These are phyloP conservation scores for Microtus agrestis DNA, from an alignment of 2,797 vertebrate genomes.

Conservation along the genomic window DNA sequence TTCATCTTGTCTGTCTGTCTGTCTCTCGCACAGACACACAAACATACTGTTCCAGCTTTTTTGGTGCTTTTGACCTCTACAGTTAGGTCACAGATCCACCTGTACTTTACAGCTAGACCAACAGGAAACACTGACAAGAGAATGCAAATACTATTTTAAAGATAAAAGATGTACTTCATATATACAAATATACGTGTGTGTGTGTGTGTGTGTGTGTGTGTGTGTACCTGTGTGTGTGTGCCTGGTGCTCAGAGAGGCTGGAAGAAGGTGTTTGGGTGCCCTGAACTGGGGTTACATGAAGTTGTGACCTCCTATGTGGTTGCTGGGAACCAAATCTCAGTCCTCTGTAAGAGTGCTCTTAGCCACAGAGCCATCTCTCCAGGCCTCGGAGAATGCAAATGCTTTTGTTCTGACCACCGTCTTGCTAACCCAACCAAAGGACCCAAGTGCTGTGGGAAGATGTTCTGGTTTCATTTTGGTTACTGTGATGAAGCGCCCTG, in stretches of 20 bases:
- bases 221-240: neutral
- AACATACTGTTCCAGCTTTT: neutral
- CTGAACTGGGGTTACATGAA: neutral
- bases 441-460: neutral
- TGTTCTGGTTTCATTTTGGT: neutral
- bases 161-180: neutral
- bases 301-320: neutral
- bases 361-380: neutral
- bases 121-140: neutral
- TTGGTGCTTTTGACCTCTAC: neutral
- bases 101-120: neutral
- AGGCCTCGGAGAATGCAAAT: neutral
- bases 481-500: neutral
- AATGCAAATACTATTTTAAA: neutral
- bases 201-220: neutral
- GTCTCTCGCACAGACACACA: neutral
- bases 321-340: neutral
- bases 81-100: neutral
- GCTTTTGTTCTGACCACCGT: neutral
- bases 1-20: neutral
- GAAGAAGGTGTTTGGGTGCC: no score
- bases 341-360: neutral
- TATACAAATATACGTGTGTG: no score
- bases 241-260: neutral
- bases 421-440: neutral